These are phyloP conservation scores for Acleris holmiana DNA, from an alignment of 2,888 invertebrate species.

Conservation along the genomic window DNA sequence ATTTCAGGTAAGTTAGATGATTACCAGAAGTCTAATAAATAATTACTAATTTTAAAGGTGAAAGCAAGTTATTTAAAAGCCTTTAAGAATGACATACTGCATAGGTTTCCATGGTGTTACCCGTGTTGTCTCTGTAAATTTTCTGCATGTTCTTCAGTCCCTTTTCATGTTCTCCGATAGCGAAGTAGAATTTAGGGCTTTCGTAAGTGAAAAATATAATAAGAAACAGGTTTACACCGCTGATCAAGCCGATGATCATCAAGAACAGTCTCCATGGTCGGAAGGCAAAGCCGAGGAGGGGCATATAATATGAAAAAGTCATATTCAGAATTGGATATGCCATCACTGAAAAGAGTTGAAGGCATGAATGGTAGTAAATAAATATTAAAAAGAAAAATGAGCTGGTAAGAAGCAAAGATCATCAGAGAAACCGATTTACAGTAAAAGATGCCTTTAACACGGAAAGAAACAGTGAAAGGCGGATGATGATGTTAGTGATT, in stretches of 20 bases:
- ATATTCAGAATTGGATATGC: slow-evolving; percentile 21
- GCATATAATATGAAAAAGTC: slow-evolving; percentile 21
- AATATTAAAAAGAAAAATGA: no score
- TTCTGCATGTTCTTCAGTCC: slow-evolving; percentile 22
- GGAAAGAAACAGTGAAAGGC: no score
- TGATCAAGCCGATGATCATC: slow-evolving; percentile 7
- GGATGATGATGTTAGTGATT: no score
- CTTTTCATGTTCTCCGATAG: slow-evolving; percentile 17
- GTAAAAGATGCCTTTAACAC: no score
- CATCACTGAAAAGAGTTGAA: slow-evolving; percentile 7
- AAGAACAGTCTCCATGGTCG: slow-evolving; percentile 25
- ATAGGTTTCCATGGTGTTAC: slow-evolving; percentile 6
- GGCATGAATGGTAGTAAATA: neutral
- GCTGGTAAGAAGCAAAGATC: no score
- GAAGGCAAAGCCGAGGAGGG: slow-evolving; percentile 18
- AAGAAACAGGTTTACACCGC: slow-evolving; percentile 15
- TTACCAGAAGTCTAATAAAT: no score
- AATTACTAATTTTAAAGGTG: no score
- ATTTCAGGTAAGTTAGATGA: no score
- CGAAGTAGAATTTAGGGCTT: slow-evolving; percentile 29
- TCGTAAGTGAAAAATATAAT: slow-evolving; percentile 17
- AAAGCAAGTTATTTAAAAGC: no score
- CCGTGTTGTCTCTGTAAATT: slow-evolving; percentile 20
- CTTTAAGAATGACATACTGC: slow-evolving; percentile 5
- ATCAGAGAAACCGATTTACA: no score